These are phyloP conservation scores for Scyliorhinus canicula DNA, from an alignment of 2,797 vertebrate species.

Conservation along the genomic window DNA sequence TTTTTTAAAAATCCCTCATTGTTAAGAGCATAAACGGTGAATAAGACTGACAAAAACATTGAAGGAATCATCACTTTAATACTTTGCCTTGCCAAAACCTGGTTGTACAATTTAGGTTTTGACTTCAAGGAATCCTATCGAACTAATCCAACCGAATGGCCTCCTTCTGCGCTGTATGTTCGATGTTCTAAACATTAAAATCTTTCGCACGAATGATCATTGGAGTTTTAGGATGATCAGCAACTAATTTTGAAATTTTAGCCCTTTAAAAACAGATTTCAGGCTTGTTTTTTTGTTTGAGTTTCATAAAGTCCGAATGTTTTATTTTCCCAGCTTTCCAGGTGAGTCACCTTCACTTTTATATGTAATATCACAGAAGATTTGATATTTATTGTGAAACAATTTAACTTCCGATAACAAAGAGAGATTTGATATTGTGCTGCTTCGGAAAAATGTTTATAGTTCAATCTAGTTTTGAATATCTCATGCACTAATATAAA, in stretches of 20 bases:
- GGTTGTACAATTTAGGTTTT: conserved; percentile 45
- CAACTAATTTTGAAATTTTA: background rate
- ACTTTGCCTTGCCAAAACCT: conserved; percentile 48
- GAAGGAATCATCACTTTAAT: conserved; percentile 46
- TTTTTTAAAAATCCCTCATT: background rate
- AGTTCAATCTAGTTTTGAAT: background rate
- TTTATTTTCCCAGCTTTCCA: background rate
- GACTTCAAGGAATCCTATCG: background rate
- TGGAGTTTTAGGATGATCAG: background rate
- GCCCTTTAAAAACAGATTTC: background rate
- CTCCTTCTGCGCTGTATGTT: too few relatives aligned
- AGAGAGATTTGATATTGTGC: background rate
- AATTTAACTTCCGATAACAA: background rate
- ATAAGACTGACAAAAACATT: conserved; percentile 51
- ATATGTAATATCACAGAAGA: background rate
- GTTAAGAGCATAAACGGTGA: conserved; percentile 44
- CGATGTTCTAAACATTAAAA: background rate
- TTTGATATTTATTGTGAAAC: background rate
- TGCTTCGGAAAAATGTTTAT: background rate
- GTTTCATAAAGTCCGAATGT: background rate
- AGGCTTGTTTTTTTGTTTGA: background rate
- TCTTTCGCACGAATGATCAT: background rate
- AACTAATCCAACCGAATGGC: too few relatives aligned
- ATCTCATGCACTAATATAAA: background rate
- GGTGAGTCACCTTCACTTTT: background rate